Conservation (phyloP, 2,113 vertebrate genomes). For the Mystacornis crossleyi region DNA sequence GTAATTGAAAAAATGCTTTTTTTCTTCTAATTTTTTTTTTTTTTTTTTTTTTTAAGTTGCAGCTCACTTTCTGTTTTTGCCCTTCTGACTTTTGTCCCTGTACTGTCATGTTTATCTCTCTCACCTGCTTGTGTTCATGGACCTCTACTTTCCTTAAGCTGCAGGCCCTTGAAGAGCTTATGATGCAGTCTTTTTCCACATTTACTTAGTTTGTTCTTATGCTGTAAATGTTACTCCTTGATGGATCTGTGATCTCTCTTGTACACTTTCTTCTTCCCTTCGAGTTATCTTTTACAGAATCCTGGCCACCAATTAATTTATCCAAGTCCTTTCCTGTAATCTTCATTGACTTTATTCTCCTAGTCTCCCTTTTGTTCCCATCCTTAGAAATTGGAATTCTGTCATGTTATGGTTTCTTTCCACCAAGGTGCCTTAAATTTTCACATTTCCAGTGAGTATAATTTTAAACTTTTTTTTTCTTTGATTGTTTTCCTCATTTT, state of each 20-base stretch:
- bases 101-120: neutral
- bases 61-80: neutral
- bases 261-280: neutral
- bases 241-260: neutral
- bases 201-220: neutral
- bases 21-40: neutral
- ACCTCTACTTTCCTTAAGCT: neutral
- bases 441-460: neutral
- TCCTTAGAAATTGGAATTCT: neutral
- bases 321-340: neutral
- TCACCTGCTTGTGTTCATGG: neutral
- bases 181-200: neutral
- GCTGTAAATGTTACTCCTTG: neutral
- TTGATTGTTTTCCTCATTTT: neutral
- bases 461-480: neutral
- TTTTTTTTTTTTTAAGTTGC: neutral
- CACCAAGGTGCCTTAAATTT: neutral
- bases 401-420: neutral
- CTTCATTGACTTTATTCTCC: neutral
- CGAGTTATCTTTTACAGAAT: neutral
- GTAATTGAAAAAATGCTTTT: neutral
- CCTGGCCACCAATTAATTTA: neutral
- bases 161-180: neutral
- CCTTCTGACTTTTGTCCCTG: neutral
- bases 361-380: neutral